phyloP scores from a whole-genome alignment of 2,113 vertebrate genomes.

The Oenanthe melanoleuca region DNA sequence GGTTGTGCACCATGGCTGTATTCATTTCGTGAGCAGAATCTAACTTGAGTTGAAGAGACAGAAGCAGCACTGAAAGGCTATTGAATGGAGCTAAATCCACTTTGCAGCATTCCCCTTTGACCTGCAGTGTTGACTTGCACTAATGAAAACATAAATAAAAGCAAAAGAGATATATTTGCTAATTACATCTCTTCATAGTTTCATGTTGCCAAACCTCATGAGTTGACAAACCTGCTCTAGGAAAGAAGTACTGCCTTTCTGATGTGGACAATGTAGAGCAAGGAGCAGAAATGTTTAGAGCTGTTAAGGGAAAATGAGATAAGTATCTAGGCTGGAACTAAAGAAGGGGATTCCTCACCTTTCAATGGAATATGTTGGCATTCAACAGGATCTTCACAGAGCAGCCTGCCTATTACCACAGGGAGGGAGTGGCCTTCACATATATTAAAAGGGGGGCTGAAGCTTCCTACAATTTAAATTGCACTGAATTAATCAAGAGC shows the following conservation, averaged over 20 bases:
- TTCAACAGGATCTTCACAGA: background rate
- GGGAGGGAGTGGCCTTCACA: fast-evolving
- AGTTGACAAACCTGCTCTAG: background rate
- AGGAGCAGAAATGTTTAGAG: background rate
- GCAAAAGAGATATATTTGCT: background rate
- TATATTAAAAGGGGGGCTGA: background rate
- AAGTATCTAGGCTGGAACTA: background rate
- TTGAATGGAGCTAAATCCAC: background rate
- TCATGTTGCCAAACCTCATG: background rate
- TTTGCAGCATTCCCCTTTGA: background rate
- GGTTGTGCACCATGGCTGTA: background rate
- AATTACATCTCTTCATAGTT: background rate
- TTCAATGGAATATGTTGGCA: background rate
- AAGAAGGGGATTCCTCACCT: background rate
- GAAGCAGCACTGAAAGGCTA: background rate
- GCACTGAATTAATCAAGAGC: background rate
- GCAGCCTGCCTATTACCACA: background rate
- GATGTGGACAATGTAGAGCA: background rate
- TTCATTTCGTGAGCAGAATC: background rate
- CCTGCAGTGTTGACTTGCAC: background rate
- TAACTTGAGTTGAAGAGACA: background rate
- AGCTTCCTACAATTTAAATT: background rate
- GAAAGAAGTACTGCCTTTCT: background rate
- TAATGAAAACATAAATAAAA: background rate
- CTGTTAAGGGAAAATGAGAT: background rate